Conservation (phyloP, 2,888 invertebrate genomes). For the Zeuzera pyrina region DNA sequence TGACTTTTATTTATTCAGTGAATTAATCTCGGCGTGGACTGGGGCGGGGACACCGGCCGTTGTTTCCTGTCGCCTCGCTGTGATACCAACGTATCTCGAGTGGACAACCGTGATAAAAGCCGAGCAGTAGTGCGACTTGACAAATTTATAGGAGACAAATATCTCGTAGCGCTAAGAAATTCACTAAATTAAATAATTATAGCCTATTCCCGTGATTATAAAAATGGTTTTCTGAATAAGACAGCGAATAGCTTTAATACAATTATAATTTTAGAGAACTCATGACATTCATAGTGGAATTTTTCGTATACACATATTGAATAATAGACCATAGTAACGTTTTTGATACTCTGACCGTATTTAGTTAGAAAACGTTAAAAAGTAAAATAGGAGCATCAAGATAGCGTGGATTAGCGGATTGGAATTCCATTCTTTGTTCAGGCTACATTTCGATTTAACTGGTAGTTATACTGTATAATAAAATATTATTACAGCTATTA, state of each 20-base stretch:
- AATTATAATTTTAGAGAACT: too few species aligned
- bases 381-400: slow-evolving; percentile 33
- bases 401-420: slow-evolving; percentile 39
- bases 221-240: too few species aligned
- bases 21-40: slow-evolving; percentile 61
- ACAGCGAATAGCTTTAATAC: too few species aligned
- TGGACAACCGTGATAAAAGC: slow-evolving; percentile 47
- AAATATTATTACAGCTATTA: too few species aligned
- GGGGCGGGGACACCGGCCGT: slow-evolving; percentile 53
- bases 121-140: slow-evolving; percentile 30
- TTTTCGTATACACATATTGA: too few species aligned
- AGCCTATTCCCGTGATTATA: too few species aligned
- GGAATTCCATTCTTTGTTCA: slow-evolving; percentile 39
- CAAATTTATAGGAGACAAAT: slow-evolving; percentile 29
- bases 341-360: slow-evolving; percentile 17
- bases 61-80: slow-evolving; percentile 47
- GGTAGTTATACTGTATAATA: too few species aligned
- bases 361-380: slow-evolving; percentile 25
- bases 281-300: too few species aligned
- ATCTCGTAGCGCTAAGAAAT: too few species aligned
- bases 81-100: slow-evolving; percentile 47
- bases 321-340: too few species aligned
- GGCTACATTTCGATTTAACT: slow-evolving; percentile 22
- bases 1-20: slow-evolving; percentile 74
- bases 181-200: too few species aligned